Conservation (phyloP, 2,888 invertebrate genomes). For the Myopa testacea region DNA sequence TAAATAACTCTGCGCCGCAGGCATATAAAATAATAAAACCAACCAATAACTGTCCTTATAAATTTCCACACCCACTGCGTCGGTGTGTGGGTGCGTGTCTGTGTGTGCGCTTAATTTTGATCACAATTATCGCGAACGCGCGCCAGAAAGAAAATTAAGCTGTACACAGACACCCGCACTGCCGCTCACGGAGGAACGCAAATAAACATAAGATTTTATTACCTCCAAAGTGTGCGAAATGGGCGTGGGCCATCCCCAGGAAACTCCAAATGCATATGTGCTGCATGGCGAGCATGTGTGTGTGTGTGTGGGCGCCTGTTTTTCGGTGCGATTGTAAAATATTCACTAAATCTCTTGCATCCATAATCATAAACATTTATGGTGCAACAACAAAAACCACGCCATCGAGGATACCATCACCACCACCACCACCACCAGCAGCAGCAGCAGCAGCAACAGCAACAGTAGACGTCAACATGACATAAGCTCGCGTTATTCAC, state of each 20-base stretch:
- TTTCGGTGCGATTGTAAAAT: slow-evolving; percentile 43
- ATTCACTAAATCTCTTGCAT: slow-evolving; percentile 53
- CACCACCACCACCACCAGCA: slow-evolving; percentile 44
- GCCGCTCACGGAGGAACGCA: slow-evolving; percentile 17
- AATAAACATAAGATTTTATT: slow-evolving; percentile 55
- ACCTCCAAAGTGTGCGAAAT: slow-evolving; percentile 39
- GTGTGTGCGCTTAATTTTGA: slow-evolving; percentile 38
- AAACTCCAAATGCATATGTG: slow-evolving; percentile 7
- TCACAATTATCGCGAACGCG: slow-evolving; percentile 38
- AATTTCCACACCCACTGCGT: slow-evolving; percentile 5
- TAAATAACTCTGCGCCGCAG: slow-evolving; percentile 33
- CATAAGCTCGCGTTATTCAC: slow-evolving; percentile 31
- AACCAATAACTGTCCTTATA: slow-evolving; percentile 38
- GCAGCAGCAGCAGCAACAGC: slow-evolving; percentile 12
- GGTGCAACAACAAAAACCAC: slow-evolving; percentile 50
- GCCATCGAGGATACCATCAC: slow-evolving; percentile 30
- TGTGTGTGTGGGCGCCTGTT: slow-evolving; percentile 41
- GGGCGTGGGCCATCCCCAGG: slow-evolving; percentile 15
- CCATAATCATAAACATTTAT: slow-evolving; percentile 69
- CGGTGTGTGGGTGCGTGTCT: not conserved
- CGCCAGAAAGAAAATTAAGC: slow-evolving; percentile 36
- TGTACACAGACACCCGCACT: slow-evolving; percentile 5
- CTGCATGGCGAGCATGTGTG: slow-evolving; percentile 14
- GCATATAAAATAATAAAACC: slow-evolving; percentile 38
- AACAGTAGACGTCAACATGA: slow-evolving; percentile 34